phyloP scores from a whole-genome alignment of 2,113 vertebrate genomes.

The Syngnathoides biaculeatus region DNA sequence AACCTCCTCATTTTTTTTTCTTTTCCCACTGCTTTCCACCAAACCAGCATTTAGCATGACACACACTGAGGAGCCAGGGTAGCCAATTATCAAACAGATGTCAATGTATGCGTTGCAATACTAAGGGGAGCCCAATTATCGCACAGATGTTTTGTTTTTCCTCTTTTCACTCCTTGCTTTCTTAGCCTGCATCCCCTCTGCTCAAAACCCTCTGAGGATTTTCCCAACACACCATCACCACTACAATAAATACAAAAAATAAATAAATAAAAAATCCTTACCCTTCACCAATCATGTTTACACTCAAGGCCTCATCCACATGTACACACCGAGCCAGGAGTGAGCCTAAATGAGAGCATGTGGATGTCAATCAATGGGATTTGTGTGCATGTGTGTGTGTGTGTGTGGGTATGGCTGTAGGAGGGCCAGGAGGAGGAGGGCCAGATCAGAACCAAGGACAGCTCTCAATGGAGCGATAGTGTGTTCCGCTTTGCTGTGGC shows the following conservation, averaged over 20 bases:
- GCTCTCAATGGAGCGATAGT: slow-evolving; percentile 44
- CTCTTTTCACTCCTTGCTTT: slow-evolving; percentile 25
- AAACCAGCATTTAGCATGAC: slow-evolving; percentile 72
- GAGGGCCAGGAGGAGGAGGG: slow-evolving; percentile 21
- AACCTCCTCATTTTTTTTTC: slow-evolving; percentile 28
- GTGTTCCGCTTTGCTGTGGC: slow-evolving; percentile 47
- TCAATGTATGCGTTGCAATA: slow-evolving; percentile 76
- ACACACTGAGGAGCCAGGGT: slow-evolving; percentile 63
- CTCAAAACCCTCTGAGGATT: slow-evolving; percentile 53
- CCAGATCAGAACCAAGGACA: slow-evolving; percentile 75
- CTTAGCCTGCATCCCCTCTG: slow-evolving; percentile 51
- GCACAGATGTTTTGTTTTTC: slow-evolving; percentile 73
- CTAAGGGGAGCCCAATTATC: slow-evolving; percentile 75
- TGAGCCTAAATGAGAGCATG: slow-evolving; percentile 58
- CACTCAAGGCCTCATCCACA: slow-evolving; percentile 5
- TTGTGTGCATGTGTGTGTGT: not conserved
- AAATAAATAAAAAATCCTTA: slow-evolving; percentile 11
- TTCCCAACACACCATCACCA: slow-evolving; percentile 15
- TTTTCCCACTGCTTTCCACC: slow-evolving; percentile 41
- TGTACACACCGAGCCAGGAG: slow-evolving; percentile 22
- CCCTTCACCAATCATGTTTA: slow-evolving; percentile 24
- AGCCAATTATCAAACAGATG: slow-evolving; percentile 79
- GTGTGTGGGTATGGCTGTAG: not conserved
- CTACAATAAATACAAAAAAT: not conserved
- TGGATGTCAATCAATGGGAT: slow-evolving; percentile 66